Evolutionary conservation across 2,888 invertebrate species (phyloP).

Genomic region (Mycogona germanica): DNA sequence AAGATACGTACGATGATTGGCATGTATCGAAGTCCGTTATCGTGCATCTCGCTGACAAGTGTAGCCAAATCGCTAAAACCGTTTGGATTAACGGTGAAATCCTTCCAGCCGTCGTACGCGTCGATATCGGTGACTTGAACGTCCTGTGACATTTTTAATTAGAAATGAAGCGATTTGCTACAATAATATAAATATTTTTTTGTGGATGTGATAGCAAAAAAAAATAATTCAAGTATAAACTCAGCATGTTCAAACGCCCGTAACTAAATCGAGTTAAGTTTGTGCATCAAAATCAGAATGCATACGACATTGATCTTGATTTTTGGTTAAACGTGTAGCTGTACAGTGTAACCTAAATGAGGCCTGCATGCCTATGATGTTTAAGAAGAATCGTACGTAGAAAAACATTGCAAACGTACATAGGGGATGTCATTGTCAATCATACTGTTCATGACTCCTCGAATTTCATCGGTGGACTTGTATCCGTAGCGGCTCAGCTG

Average conservation of each 20-base stretch:
- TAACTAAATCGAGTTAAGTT: no score
- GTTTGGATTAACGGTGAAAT: constrained; percentile 30
- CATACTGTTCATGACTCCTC: constrained; percentile 29
- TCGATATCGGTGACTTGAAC: constrained; percentile 33
- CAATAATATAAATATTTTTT: background rate
- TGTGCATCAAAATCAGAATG: no score
- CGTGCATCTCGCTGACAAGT: constrained; percentile 23
- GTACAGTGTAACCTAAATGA: no score
- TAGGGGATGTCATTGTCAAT: constrained; percentile 33
- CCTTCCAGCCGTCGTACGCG: constrained; percentile 32
- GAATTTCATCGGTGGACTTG: constrained; percentile 22
- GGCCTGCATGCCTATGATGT: no score
- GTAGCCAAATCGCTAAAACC: constrained; percentile 22
- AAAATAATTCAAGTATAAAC: background rate
- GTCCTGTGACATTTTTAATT: constrained; percentile 25
- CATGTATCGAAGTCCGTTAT: background rate
- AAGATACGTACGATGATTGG: constrained; percentile 7
- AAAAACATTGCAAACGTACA: no score
- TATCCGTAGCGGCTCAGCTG: constrained; percentile 57
- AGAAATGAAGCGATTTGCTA: background rate
- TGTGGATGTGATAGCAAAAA: background rate
- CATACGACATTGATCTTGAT: no score
- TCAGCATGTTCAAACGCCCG: no score
- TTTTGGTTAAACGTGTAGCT: no score
- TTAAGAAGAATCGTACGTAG: no score